These are phyloP conservation scores for Kryptolebias marmoratus DNA, from an alignment of 2,113 vertebrate species.

Conservation along the genomic window DNA sequence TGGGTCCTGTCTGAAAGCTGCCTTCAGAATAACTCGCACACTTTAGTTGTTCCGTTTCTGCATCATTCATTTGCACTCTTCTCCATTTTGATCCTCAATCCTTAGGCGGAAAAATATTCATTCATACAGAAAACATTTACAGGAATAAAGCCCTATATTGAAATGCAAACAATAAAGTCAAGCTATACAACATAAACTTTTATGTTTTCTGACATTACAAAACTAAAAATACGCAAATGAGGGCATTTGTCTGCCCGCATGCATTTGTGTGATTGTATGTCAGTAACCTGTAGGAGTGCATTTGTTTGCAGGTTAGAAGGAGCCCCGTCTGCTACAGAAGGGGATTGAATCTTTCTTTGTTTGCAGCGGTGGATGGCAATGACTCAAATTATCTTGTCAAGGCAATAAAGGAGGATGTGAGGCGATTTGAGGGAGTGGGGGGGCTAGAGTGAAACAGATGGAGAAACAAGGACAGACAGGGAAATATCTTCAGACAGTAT, in stretches of 20 bases:
- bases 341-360: constrained; percentile 76
- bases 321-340: constrained; percentile 63
- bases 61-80: not conserved
- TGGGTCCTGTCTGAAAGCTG: not conserved
- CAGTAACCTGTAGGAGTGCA: constrained; percentile 42
- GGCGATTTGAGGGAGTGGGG: not conserved
- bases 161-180: constrained; percentile 28
- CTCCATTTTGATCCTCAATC: constrained; percentile 12
- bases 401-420: constrained; percentile 66
- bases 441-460: constrained; percentile 28
- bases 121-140: constrained; percentile 12
- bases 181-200: constrained; percentile 22
- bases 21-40: constrained; percentile 20
- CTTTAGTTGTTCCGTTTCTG: constrained; percentile 7
- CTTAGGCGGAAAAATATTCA: constrained; percentile 18
- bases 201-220: constrained; percentile 26
- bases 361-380: constrained; percentile 68
- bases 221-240: constrained; percentile 33
- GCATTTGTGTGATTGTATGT: constrained; percentile 8
- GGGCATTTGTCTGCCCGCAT: constrained; percentile 12
- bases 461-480: constrained; percentile 41
- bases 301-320: constrained; percentile 57
- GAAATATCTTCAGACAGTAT: constrained; percentile 16
- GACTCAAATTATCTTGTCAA: constrained; percentile 83
- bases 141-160: constrained; percentile 32